Conservation (phyloP, 2,113 vertebrate genomes). For the Urocynchramus pylzowi region DNA sequence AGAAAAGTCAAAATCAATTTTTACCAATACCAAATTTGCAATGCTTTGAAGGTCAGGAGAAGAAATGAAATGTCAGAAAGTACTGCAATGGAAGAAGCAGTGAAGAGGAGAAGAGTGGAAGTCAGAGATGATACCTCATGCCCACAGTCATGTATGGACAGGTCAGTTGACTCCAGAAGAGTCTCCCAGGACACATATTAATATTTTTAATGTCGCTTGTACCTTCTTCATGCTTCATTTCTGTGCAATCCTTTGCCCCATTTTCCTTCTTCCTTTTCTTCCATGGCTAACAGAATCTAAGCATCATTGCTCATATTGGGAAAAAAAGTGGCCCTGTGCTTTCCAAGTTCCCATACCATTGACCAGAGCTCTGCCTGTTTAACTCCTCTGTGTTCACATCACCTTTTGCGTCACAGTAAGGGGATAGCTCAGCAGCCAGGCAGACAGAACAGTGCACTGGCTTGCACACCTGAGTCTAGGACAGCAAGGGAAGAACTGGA, state of each 20-base stretch:
- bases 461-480: neutral
- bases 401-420: neutral
- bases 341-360: neutral
- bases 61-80: neutral
- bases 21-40: neutral
- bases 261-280: neutral
- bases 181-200: neutral
- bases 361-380: neutral
- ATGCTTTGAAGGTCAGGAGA: neutral
- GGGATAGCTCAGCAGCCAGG: neutral
- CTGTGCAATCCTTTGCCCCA: neutral
- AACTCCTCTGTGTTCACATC: neutral
- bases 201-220: neutral
- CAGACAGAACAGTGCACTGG: neutral
- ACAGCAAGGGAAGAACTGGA: neutral
- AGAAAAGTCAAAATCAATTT: neutral
- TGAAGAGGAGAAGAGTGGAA: conserved; percentile 8
- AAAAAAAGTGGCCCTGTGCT: neutral
- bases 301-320: neutral
- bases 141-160: neutral
- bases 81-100: neutral
- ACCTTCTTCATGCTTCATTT: neutral
- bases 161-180: neutral
- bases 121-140: neutral
- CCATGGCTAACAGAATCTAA: neutral